Evolutionary conservation across 2,888 invertebrate genomes (phyloP).

Genomic region (Pinctada fucata): DNA sequence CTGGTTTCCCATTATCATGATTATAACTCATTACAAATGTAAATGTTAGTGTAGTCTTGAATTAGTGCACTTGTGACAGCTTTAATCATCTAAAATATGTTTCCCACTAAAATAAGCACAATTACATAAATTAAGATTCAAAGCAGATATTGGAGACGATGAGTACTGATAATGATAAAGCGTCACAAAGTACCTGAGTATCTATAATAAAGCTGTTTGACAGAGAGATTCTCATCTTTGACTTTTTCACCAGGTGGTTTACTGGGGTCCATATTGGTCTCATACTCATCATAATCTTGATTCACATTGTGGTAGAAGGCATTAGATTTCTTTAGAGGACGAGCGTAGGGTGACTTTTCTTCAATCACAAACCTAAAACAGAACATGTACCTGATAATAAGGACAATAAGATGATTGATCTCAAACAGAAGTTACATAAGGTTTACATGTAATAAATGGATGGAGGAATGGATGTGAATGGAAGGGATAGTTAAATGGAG

Average conservation of each 20-base stretch:
- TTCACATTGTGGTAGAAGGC: constrained; percentile 48
- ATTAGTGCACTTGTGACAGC: too few species aligned
- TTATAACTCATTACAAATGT: too few species aligned
- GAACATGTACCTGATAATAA: background rate
- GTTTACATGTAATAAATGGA: too few species aligned
- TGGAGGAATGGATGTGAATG: too few species aligned
- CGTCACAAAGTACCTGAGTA: constrained; percentile 58
- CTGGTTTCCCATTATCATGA: too few species aligned
- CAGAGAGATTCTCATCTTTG: constrained; percentile 67
- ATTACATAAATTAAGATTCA: too few species aligned
- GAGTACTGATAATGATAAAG: too few species aligned
- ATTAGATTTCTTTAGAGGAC: constrained; percentile 63
- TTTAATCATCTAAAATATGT: too few species aligned
- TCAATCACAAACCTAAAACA: constrained; percentile 65
- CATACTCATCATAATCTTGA: constrained; percentile 47
- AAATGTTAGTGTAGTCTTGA: too few species aligned
- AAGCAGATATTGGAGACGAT: too few species aligned
- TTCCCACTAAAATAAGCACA: too few species aligned
- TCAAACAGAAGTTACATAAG: background rate
- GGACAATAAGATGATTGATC: background rate
- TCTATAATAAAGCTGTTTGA: constrained; percentile 65
- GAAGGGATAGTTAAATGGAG: too few species aligned
- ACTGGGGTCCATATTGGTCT: constrained; percentile 38
- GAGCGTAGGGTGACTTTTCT: constrained; percentile 68
- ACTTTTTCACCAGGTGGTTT: constrained; percentile 62